Evolutionary conservation across 2,797 vertebrate genomes (phyloP).

Genomic region (Anableps anableps): DNA sequence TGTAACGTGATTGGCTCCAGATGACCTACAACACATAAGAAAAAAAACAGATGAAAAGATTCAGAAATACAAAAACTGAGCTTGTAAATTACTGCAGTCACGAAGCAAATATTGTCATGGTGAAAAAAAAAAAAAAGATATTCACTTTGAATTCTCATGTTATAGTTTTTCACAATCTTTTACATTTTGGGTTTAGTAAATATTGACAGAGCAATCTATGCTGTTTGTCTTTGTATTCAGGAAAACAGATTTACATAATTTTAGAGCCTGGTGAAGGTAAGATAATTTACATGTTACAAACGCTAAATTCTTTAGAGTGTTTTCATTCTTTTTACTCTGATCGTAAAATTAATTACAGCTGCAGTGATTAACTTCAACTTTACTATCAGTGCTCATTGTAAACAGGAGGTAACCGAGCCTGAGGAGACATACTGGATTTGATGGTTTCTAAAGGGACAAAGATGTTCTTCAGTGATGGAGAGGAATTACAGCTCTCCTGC

Average conservation of each 20-base stretch:
- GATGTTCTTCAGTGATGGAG: slow-evolving; percentile 75
- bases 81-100: background rate
- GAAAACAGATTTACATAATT: background rate
- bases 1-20: slow-evolving; percentile 82
- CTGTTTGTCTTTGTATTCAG: background rate
- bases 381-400: background rate
- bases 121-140: background rate
- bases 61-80: background rate
- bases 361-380: no score
- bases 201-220: background rate
- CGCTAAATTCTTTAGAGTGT: background rate
- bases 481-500: slow-evolving; percentile 25
- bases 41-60: background rate
- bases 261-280: background rate
- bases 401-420: background rate
- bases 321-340: background rate
- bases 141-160: background rate
- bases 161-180: background rate
- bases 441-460: slow-evolving; percentile 85
- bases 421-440: slow-evolving; percentile 80
- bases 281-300: background rate
- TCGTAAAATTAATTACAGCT: background rate
- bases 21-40: slow-evolving; percentile 71
- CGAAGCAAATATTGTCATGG: background rate
- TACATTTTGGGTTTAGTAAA: background rate